phyloP scores from a whole-genome alignment of 2,888 invertebrate genomes.

The Penaeus monodon region DNA sequence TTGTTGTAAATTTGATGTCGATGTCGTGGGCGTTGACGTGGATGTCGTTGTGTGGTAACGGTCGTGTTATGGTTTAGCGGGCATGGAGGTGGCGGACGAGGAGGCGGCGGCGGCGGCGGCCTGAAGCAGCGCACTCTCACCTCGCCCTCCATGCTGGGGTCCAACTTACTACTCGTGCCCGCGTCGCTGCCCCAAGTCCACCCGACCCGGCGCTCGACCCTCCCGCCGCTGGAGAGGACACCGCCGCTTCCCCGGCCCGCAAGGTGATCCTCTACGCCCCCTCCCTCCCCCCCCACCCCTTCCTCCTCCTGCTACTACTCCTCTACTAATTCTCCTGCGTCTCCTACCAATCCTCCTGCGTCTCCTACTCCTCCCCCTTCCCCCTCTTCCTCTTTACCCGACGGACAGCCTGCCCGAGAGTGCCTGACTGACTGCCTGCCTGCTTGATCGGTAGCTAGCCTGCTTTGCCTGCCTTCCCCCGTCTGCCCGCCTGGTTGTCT shows the following conservation, averaged over 20 bases:
- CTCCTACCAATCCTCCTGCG: too few relatives aligned
- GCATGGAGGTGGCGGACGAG: slow-evolving; percentile 32
- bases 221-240: slow-evolving; percentile 52
- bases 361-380: too few relatives aligned
- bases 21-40: background rate
- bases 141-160: slow-evolving; percentile 33
- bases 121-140: slow-evolving; percentile 13
- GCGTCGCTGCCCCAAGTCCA: slow-evolving; percentile 46
- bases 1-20: background rate
- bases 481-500: too few relatives aligned
- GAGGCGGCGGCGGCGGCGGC: slow-evolving; percentile 32
- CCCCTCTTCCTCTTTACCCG: too few relatives aligned
- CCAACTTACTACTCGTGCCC: slow-evolving; percentile 38
- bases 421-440: too few relatives aligned
- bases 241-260: slow-evolving; percentile 54
- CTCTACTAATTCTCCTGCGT: too few relatives aligned
- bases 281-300: too few relatives aligned
- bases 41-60: slow-evolving; percentile 6
- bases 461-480: too few relatives aligned
- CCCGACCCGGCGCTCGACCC: slow-evolving; percentile 32
- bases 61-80: slow-evolving; percentile 36
- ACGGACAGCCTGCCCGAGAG: too few relatives aligned
- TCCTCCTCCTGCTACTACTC: too few relatives aligned
- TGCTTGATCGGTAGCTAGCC: too few relatives aligned
- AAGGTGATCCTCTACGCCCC: slow-evolving; percentile 36